Percentiles rank a stretch among this genome's conserved stretches.
phyloP scores from a whole-genome alignment of 2,113 vertebrate species.

The Upupa epops region DNA sequence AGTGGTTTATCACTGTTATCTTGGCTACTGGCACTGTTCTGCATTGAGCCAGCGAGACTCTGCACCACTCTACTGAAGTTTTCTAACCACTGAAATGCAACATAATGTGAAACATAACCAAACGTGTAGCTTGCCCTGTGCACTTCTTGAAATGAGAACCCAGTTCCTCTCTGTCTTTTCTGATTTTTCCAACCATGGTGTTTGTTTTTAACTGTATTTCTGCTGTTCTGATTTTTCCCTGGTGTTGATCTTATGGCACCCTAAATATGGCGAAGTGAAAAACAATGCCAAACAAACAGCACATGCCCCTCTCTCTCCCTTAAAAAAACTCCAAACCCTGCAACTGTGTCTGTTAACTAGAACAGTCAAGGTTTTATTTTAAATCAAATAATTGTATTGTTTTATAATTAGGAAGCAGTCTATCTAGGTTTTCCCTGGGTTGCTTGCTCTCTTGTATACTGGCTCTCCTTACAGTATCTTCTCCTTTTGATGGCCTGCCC shows the following conservation, averaged over 20 bases:
- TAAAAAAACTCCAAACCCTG: too few relatives aligned
- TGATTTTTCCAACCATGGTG: not conserved
- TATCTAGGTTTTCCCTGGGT: not conserved
- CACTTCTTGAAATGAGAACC: not conserved
- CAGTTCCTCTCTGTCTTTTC: not conserved
- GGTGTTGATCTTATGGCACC: not conserved
- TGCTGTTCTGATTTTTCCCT: not conserved
- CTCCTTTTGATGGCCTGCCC: not conserved
- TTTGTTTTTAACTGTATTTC: not conserved
- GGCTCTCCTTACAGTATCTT: not conserved
- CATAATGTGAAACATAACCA: not conserved
- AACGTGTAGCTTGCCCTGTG: not conserved
- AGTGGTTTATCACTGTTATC: slow-evolving; percentile 10
- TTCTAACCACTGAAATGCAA: not conserved
- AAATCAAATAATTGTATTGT: not conserved
- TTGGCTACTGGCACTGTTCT: not conserved
- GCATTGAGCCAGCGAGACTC: not conserved
- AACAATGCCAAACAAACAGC: not conserved
- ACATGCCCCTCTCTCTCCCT: too few relatives aligned
- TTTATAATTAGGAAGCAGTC: not conserved
- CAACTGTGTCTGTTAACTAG: not conserved
- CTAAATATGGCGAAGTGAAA: not conserved
- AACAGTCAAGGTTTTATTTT: not conserved
- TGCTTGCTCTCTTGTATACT: not conserved
- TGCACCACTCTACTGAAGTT: not conserved